A percentile compares a stretch with the other conserved stretches of the same genome.
phyloP scores from a whole-genome alignment of 2,797 vertebrate species.

The Rousettus madagascariensis region DNA sequence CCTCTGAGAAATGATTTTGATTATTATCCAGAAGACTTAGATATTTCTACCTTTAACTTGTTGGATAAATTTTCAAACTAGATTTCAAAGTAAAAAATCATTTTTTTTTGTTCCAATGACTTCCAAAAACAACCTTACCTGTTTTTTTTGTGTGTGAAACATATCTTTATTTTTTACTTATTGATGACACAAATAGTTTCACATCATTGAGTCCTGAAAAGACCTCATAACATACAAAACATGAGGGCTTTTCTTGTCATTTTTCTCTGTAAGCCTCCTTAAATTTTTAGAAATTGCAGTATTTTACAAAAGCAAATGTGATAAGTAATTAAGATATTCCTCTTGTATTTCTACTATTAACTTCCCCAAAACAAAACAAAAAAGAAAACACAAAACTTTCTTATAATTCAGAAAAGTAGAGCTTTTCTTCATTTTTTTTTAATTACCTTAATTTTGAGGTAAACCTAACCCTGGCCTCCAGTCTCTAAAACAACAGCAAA shows the following conservation, averaged over 20 bases:
- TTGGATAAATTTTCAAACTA: not conserved
- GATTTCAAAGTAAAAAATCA: not conserved
- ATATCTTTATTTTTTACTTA: not conserved
- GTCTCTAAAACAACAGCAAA: not conserved
- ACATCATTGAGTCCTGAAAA: not conserved
- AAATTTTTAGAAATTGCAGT: not conserved
- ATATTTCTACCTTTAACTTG: not conserved
- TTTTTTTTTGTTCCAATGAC: not conserved
- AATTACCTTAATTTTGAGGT: not conserved
- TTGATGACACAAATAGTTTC: not conserved
- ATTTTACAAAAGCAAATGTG: not conserved
- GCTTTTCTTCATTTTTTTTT: not conserved
- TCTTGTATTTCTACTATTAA: not conserved
- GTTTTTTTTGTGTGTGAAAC: not conserved
- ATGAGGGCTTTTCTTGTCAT: not conserved
- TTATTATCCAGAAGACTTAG: not conserved
- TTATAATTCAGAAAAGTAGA: not conserved
- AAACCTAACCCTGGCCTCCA: not conserved
- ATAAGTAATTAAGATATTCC: not conserved
- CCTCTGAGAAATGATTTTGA: not conserved
- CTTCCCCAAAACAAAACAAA: not conserved
- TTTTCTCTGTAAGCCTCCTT: not conserved
- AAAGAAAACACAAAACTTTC: not conserved
- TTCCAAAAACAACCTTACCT: not conserved
- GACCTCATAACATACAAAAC: not conserved